phyloP scores from a whole-genome alignment of 2,888 invertebrate genomes.

The Hypena proboscidalis region DNA sequence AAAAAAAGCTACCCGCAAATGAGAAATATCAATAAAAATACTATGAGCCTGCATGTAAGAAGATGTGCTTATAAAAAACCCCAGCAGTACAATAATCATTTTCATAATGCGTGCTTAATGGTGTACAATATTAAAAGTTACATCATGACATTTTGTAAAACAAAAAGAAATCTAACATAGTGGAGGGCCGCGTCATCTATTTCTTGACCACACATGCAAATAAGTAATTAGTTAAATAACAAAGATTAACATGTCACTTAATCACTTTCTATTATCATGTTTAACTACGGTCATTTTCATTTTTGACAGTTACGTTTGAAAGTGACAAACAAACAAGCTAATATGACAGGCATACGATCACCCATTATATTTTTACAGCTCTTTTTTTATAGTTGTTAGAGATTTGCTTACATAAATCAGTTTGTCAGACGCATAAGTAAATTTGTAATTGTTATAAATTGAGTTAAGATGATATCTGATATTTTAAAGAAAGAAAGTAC shows the following conservation, averaged over 20 bases:
- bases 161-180: too few species aligned
- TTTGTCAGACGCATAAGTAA: constrained; percentile 27
- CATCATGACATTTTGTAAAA: too few species aligned
- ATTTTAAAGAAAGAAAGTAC: constrained; percentile 35
- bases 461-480: constrained; percentile 51
- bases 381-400: constrained; percentile 5
- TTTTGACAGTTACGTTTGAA: constrained; percentile 53
- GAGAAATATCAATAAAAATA: too few species aligned
- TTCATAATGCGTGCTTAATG: constrained; percentile 1
- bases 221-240: constrained; percentile 8
- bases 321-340: constrained; percentile 52
- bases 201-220: neutral
- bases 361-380: constrained; percentile 11
- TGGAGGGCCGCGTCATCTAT: too few species aligned
- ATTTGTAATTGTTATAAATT: constrained; percentile 38
- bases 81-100: neutral
- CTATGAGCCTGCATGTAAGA: too few species aligned
- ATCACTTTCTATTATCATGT: constrained; percentile 51
- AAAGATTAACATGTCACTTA: constrained; percentile 28
- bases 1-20: too few species aligned
- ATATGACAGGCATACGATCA: constrained; percentile 42
- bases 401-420: constrained; percentile 2
- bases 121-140: too few species aligned
- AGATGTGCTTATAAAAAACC: too few species aligned
- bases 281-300: constrained; percentile 47